Conservation (phyloP, 2,797 vertebrate genomes). For the Etheostoma nigrum region DNA sequence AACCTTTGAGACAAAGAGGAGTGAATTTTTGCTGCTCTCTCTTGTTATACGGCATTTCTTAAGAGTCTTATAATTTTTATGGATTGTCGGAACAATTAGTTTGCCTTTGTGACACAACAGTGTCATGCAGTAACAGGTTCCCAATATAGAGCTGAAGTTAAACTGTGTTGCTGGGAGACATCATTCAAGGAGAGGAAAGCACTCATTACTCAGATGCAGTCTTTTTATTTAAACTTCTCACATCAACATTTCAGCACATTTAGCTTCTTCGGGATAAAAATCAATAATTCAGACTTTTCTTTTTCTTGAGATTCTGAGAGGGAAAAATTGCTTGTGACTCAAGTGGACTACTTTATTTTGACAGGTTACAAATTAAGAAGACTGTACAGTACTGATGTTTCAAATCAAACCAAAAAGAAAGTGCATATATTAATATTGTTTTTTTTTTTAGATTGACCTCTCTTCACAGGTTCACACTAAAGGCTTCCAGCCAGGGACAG, state of each 20-base stretch:
- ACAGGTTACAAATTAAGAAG: no score
- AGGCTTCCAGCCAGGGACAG: slow-evolving; percentile 15
- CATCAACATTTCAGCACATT: background rate
- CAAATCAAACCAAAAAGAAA: background rate
- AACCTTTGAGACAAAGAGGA: background rate
- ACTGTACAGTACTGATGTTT: background rate
- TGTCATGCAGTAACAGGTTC: background rate
- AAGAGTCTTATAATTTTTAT: slow-evolving; percentile 2
- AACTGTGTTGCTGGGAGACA: background rate
- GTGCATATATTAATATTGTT: background rate
- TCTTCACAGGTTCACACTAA: background rate
- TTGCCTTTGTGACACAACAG: background rate
- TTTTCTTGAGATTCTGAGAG: background rate
- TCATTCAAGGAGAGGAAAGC: background rate
- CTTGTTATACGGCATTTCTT: background rate
- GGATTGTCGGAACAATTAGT: background rate
- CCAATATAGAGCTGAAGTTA: background rate
- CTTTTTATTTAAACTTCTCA: background rate
- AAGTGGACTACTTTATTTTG: background rate
- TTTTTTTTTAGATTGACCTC: background rate
- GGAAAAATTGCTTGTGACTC: background rate
- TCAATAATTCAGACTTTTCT: background rate
- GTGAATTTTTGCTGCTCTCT: background rate
- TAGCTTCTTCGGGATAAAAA: background rate
- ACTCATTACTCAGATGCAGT: background rate